Evolutionary conservation across 1,140 invertebrate genomes (phyloP).

Genomic region (Lepidurus apus): DNA sequence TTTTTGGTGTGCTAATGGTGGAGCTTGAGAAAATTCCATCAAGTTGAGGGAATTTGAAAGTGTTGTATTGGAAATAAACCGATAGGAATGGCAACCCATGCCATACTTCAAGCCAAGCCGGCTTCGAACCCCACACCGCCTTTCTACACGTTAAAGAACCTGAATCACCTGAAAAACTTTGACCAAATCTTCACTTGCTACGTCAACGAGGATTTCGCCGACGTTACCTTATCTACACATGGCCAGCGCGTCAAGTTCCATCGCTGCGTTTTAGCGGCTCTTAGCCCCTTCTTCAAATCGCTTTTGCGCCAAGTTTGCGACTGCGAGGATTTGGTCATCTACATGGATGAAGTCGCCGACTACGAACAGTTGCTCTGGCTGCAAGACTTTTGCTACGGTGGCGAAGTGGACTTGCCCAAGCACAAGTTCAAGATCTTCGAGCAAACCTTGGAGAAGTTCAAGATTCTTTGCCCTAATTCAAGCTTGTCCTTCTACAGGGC

Average conservation of each 20-base stretch:
- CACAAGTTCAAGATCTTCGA: neutral
- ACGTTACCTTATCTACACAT: neutral
- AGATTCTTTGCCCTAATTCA: neutral
- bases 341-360: neutral
- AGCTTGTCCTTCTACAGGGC: neutral
- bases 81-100: neutral
- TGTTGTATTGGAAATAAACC: neutral
- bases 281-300: neutral
- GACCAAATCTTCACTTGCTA: neutral
- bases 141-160: neutral
- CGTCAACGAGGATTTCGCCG: slow-evolving; percentile 3
- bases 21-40: neutral
- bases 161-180: neutral
- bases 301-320: neutral
- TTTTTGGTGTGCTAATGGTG: neutral
- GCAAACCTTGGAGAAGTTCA: neutral
- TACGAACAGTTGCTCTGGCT: neutral
- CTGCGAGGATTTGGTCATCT: neutral
- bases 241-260: neutral
- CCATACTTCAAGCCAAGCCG: neutral
- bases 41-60: too few species aligned
- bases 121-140: neutral
- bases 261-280: neutral
- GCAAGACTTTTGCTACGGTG: neutral
- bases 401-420: neutral